phyloP scores from a whole-genome alignment of 1,140 invertebrate genomes.

The Cataglyphis hispanica region DNA sequence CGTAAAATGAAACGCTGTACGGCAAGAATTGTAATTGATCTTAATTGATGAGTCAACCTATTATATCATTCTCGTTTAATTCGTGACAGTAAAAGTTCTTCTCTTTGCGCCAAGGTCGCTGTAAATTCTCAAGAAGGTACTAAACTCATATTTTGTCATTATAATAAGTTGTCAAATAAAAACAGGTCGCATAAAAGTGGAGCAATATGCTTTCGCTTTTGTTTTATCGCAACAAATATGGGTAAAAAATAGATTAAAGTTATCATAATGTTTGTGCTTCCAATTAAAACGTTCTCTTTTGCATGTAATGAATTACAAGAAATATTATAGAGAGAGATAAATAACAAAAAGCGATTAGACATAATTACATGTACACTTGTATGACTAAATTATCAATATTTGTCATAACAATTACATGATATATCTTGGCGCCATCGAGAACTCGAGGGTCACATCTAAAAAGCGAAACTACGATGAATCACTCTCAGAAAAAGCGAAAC shows the following conservation, averaged over 20 bases:
- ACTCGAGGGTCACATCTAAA: background rate
- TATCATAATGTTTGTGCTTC: conserved; percentile 2
- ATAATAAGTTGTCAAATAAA: conserved; percentile 37
- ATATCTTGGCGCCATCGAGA: background rate
- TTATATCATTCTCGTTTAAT: conserved; percentile 39
- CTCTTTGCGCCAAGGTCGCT: conserved; percentile 53
- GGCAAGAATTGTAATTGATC: conserved; percentile 55
- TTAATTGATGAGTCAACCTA: conserved; percentile 68
- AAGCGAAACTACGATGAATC: background rate
- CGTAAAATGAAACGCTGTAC: background rate
- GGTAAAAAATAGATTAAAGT: background rate
- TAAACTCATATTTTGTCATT: background rate
- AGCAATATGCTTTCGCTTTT: background rate
- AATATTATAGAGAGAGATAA: background rate
- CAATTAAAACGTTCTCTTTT: conserved; percentile 10
- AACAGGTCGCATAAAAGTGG: conserved; percentile 16
- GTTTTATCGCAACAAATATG: background rate
- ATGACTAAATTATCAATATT: background rate
- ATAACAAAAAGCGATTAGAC: conserved; percentile 13
- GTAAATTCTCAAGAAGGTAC: conserved; percentile 38
- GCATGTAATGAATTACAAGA: background rate
- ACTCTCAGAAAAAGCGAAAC: background rate
- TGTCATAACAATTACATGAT: background rate
- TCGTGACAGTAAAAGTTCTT: background rate
- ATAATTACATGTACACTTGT: background rate